Percentiles rank a stretch among this genome's conserved stretches.
Evolutionary conservation across 2,888 invertebrate species (phyloP).

Genomic region (Mythimna impura): DNA sequence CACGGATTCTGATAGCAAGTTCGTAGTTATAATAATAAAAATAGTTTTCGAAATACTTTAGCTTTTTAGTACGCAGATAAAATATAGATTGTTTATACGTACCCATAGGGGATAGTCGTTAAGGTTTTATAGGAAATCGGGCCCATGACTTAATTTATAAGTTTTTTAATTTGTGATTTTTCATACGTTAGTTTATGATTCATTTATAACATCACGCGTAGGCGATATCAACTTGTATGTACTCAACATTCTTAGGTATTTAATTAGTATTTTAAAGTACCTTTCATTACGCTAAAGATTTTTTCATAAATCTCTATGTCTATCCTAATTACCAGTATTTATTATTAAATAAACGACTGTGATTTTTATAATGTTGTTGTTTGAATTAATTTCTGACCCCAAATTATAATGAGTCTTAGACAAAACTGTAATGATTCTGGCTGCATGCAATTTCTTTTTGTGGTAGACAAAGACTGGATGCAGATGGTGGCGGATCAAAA

Average conservation of each 20-base stretch:
- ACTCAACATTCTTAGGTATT: conserved; percentile 82
- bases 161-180: conserved; percentile 78
- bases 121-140: conserved; percentile 87
- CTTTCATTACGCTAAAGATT: conserved; percentile 85
- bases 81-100: conserved; percentile 84
- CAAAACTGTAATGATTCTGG: neutral
- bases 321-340: conserved; percentile 89
- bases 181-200: conserved; percentile 64
- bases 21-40: conserved; percentile 71
- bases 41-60: conserved; percentile 86
- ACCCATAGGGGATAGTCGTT: conserved; percentile 78
- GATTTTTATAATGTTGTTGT: conserved; percentile 83
- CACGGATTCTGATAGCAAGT: conserved; percentile 68
- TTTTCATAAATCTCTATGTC: conserved; percentile 88
- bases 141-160: conserved; percentile 89
- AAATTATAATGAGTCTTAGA: neutral
- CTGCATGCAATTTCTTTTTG: neutral
- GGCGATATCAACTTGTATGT: conserved; percentile 75
- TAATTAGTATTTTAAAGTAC: conserved; percentile 80
- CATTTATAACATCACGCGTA: conserved; percentile 67
- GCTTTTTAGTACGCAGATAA: conserved; percentile 84
- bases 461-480: neutral
- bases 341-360: conserved; percentile 90
- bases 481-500: neutral
- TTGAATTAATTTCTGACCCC: conserved; percentile 50